Percentiles rank a stretch among this genome's conserved stretches.
Evolutionary conservation across 2,113 vertebrate genomes (phyloP).

Genomic region (Cheirogaleus medius): DNA sequence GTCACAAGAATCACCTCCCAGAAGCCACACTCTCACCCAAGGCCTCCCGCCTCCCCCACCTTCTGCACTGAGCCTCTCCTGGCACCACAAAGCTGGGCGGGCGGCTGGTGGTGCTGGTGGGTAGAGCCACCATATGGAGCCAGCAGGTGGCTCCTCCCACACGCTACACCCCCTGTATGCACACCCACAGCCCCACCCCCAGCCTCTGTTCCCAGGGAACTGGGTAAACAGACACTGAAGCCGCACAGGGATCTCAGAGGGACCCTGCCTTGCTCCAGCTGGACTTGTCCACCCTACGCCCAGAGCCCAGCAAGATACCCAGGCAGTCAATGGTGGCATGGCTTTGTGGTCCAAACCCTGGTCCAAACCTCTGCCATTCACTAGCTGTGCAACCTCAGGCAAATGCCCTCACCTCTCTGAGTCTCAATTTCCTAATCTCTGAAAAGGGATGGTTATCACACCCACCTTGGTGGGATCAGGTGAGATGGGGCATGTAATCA

Average conservation of each 20-base stretch:
- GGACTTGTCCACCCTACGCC: not conserved
- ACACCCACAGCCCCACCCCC: not conserved
- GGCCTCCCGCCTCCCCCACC: not conserved
- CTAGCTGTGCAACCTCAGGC: not conserved
- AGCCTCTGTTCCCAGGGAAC: not conserved
- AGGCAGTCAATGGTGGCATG: rapidly evolving
- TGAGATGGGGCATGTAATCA: not conserved
- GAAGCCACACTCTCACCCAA: rapidly evolving
- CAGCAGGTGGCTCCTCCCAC: not conserved
- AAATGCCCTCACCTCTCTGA: not conserved
- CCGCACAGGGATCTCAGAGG: not conserved
- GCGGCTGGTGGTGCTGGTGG: not conserved
- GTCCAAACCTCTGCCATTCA: not conserved
- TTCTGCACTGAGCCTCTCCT: not conserved
- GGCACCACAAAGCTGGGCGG: not conserved
- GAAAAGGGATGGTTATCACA: not conserved
- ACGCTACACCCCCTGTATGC: not conserved
- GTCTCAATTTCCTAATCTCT: not conserved
- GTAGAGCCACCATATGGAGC: not conserved
- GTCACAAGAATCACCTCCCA: not conserved
- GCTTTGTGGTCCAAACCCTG: no score
- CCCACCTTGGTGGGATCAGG: not conserved
- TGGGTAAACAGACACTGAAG: not conserved
- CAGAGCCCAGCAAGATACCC: not conserved
- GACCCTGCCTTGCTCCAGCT: not conserved